A percentile compares a stretch with the other conserved stretches of the same genome.
Conservation (phyloP, 1,140 invertebrate genomes). For the Bombus fervidus region DNA sequence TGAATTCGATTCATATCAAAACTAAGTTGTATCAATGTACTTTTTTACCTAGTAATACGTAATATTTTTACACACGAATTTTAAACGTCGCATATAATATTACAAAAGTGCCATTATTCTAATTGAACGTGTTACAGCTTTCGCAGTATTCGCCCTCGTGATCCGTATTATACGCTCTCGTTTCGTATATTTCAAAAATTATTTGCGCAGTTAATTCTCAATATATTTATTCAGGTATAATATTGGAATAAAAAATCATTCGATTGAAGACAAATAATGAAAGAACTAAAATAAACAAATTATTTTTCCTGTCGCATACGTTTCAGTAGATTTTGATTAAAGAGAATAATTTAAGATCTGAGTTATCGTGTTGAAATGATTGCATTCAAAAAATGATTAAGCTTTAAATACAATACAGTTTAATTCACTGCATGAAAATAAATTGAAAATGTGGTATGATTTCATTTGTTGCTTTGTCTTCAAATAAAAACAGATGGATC, state of each 20-base stretch:
- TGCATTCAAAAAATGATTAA: neutral
- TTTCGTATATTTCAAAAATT: neutral
- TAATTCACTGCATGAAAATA: neutral
- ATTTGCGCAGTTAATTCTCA: too few species aligned
- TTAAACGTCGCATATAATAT: too few species aligned
- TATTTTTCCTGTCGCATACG: neutral
- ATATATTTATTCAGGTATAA: too few species aligned
- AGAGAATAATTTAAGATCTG: neutral
- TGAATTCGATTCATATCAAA: too few species aligned
- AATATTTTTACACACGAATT: too few species aligned
- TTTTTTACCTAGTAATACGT: too few species aligned
- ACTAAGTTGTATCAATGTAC: too few species aligned
- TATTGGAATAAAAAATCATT: conserved; percentile 3
- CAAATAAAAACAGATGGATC: neutral
- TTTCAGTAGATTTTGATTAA: neutral
- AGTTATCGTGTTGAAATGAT: neutral
- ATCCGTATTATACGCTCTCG: neutral
- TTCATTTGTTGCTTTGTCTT: neutral
- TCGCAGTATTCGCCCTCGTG: too few species aligned
- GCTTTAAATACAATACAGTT: neutral
- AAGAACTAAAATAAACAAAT: neutral
- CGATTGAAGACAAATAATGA: neutral
- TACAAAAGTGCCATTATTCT: too few species aligned
- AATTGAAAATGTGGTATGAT: too few species aligned
- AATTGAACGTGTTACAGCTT: too few species aligned